A percentile compares a stretch with the other conserved stretches of the same genome.
These are phyloP conservation scores for Eupithecia centaureata DNA, from an alignment of 2,888 invertebrate genomes.

Conservation along the genomic window DNA sequence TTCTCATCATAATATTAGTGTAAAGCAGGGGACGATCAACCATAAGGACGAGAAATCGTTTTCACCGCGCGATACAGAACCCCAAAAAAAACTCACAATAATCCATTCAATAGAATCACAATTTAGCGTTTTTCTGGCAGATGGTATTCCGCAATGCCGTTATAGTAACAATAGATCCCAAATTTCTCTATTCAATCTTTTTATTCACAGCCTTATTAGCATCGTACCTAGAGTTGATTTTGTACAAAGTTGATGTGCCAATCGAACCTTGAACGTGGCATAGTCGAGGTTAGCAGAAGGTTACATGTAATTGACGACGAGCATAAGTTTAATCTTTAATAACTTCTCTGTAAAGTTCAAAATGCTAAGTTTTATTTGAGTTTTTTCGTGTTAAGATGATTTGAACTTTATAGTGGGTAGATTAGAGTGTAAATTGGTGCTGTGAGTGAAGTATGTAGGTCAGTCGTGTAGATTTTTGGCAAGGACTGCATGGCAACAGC, in stretches of 20 bases:
- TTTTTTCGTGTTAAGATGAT: slow-evolving; percentile 10
- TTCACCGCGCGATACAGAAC: background rate
- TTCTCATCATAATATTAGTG: too few species aligned
- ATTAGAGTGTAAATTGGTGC: slow-evolving; percentile 22
- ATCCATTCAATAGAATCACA: slow-evolving; percentile 1
- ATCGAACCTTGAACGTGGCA: slow-evolving; percentile 77
- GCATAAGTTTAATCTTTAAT: slow-evolving; percentile 35
- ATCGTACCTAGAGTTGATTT: slow-evolving; percentile 37
- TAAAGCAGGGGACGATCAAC: background rate
- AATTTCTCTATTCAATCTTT: slow-evolving; percentile 28
- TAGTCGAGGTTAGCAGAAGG: slow-evolving; percentile 74
- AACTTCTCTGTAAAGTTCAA: slow-evolving; percentile 26
- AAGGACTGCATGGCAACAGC: slow-evolving; percentile 38
- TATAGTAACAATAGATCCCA: slow-evolving; percentile 33
- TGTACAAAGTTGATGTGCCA: slow-evolving; percentile 43
- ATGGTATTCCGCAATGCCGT: slow-evolving; percentile 40
- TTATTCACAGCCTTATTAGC: slow-evolving; percentile 27
- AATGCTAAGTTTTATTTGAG: slow-evolving; percentile 13
- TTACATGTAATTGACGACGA: slow-evolving; percentile 46
- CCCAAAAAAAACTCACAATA: background rate
- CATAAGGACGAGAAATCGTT: background rate
- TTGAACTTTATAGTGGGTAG: slow-evolving; percentile 8
- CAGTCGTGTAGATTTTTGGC: slow-evolving; percentile 41
- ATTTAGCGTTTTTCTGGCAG: slow-evolving; percentile 25
- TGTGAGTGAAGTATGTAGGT: slow-evolving; percentile 35